Evolutionary conservation across 2,113 vertebrate genomes (phyloP), one percentile per base, ranked within the genome.

Genomic region (Phyllostomus discolor): DNA sequence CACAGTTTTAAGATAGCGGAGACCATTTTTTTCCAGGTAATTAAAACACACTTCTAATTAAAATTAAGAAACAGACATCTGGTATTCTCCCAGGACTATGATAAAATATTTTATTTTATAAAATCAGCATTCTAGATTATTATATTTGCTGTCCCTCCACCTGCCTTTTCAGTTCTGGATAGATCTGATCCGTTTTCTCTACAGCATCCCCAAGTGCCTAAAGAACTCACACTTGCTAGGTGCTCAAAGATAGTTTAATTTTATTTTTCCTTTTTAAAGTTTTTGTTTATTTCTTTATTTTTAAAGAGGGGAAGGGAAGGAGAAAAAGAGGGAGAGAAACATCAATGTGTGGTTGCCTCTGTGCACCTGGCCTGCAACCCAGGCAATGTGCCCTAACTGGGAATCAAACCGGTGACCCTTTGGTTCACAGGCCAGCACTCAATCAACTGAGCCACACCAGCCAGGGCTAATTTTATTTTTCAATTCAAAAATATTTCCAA

Each of bases 61-160:
- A 92, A 96, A 95, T 43, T 16, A 20, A 91, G 41, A 91, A 86
- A 50, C 24, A 90, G 57, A 70, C n/a, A 88, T 33, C 31, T 54
- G 33, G 15, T 86, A 15, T 85, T 95, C 46, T 73, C 35, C 33
- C n/a, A 70, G 3, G 43, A 92, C 73, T 64, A 57, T 1, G 41
- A 83, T 46, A 62, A 95, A 95, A 91, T 82, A 38, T 70, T 82
- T 90, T 38, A 10, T 91, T 95, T 70, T 88, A 67, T 80, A 95
- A 96, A 95, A 95, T 50, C 41, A 67, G 54, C 17, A 91, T 46
- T 17, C 22, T 26, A 84, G n/a, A 84, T 22, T 76, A 10, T 78
- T 72, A 0, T 59, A 76, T 90, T 67, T 82, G 38, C 46, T 85
- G 11, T 82, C 85, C 38, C 22, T 66, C 93, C 31, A 81, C 50